These are phyloP conservation scores for Ursus arctos DNA, from an alignment of 2,113 vertebrate species.

Conservation along the genomic window DNA sequence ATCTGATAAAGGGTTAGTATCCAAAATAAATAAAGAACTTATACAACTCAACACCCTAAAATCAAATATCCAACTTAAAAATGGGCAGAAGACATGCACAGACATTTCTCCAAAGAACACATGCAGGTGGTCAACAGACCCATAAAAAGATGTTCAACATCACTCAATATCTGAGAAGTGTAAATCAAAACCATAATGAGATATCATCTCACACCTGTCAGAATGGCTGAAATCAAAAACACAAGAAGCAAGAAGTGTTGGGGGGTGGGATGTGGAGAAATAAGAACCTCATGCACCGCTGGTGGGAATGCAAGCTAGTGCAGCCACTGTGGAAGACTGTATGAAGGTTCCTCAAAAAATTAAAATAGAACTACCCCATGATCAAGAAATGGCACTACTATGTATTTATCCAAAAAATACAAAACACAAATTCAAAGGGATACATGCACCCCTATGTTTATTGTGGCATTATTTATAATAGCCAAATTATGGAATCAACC, in stretches of 20 bases:
- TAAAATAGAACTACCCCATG: background rate
- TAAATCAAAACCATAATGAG: background rate
- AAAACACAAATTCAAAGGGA: background rate
- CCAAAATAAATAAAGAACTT: background rate
- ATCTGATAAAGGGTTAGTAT: background rate
- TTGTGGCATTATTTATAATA: background rate
- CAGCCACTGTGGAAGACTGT: background rate
- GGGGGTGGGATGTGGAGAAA: background rate
- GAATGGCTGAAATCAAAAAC: background rate
- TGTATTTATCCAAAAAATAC: background rate
- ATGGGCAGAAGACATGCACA: background rate
- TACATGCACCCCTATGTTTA: background rate
- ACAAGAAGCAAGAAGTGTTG: background rate
- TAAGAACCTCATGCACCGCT: background rate
- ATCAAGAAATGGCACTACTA: background rate
- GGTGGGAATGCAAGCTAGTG: background rate
- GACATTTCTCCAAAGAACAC: background rate
- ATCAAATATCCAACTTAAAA: background rate
- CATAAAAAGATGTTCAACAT: background rate
- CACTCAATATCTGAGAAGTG: background rate
- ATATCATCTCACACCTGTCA: background rate
- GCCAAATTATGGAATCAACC: background rate
- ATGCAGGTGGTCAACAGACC: background rate
- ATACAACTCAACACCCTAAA: background rate
- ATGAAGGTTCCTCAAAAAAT: background rate